These are phyloP conservation scores for Crotalus viridis DNA, from an alignment of 2,113 vertebrate species.

Conservation along the genomic window DNA sequence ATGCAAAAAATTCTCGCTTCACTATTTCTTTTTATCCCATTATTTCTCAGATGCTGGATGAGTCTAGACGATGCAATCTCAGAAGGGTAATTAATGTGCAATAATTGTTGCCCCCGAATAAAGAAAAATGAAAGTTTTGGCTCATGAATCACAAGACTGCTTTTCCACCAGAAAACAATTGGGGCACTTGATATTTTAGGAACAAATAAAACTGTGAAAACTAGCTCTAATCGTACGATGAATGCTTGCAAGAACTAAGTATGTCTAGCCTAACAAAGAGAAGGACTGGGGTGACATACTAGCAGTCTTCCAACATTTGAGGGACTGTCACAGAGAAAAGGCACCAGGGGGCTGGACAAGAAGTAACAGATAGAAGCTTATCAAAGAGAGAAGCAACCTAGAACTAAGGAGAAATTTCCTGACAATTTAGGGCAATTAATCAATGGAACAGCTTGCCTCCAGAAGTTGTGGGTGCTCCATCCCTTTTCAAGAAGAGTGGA, in stretches of 20 bases:
- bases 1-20: background rate
- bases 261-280: background rate
- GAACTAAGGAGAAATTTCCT: background rate
- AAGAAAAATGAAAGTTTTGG: background rate
- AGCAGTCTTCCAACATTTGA: background rate
- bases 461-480: background rate
- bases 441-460: background rate
- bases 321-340: background rate
- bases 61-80: background rate
- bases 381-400: background rate
- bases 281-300: background rate
- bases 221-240: background rate
- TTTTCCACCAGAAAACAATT: background rate
- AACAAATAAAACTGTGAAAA: background rate
- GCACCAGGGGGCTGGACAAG: background rate
- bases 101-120: background rate
- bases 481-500: background rate
- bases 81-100: background rate
- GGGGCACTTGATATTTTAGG: background rate
- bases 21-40: background rate
- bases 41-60: constrained; percentile 31
- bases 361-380: background rate
- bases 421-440: background rate
- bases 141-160: background rate
- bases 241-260: background rate